Percentiles rank a stretch among this genome's conserved stretches.
Conservation (phyloP, 2,888 invertebrate species). For the Nysson spinosus region DNA sequence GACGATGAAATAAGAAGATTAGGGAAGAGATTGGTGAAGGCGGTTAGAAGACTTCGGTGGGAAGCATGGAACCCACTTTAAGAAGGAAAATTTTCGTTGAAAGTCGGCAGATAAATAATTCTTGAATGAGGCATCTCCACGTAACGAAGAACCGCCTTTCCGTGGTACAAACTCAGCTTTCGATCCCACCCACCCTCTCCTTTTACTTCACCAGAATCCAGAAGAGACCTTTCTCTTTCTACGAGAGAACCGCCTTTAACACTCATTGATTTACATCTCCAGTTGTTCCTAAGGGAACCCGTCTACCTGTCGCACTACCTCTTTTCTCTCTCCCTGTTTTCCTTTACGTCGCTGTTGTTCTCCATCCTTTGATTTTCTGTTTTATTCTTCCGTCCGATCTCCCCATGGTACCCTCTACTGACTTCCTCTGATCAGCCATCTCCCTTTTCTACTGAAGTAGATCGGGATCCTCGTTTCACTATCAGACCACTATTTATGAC, state of each 20-base stretch:
- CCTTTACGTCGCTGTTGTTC: constrained; percentile 30
- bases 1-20: constrained; percentile 10
- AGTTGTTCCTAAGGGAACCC: constrained; percentile 66
- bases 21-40: constrained; percentile 8
- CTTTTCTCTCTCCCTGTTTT: constrained; percentile 37
- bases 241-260: constrained; percentile 66
- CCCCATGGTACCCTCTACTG: constrained; percentile 12
- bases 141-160: constrained; percentile 68
- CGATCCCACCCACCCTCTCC: constrained; percentile 29
- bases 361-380: constrained; percentile 29
- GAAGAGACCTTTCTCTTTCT: constrained; percentile 44
- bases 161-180: constrained; percentile 56
- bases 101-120: constrained; percentile 70
- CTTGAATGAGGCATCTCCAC: constrained; percentile 58
- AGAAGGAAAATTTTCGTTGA: constrained; percentile 58
- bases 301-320: constrained; percentile 57
- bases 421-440: too few species aligned
- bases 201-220: constrained; percentile 43
- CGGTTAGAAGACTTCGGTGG: constrained; percentile 24
- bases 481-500: too few species aligned
- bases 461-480: too few species aligned
- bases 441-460: too few species aligned
- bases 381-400: constrained; percentile 25
- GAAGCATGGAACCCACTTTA: constrained; percentile 36
- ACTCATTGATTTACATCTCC: constrained; percentile 72